Percentiles rank a stretch among this genome's conserved stretches.
phyloP scores from a whole-genome alignment of 30 jellyfish, hydroid and myxozoan species.

The Euphysa ruthae region DNA sequence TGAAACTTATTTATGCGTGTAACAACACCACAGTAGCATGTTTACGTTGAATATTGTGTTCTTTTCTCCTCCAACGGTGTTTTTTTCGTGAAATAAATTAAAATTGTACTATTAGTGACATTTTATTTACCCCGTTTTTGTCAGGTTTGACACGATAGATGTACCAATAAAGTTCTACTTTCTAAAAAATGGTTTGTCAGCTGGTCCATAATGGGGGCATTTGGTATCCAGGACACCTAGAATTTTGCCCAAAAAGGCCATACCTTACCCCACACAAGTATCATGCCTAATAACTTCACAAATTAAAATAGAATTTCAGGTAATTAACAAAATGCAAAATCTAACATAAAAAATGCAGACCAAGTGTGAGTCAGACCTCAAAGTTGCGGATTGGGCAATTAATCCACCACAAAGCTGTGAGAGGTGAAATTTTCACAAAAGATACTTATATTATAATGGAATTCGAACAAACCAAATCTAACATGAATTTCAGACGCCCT shows the following conservation, averaged over 20 bases:
- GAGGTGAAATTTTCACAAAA: background rate
- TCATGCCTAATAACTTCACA: background rate
- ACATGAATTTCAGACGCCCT: background rate
- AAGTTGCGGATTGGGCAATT: background rate
- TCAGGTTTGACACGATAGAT: background rate
- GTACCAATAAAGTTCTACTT: background rate
- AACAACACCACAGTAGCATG: no score
- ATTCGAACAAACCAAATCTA: background rate
- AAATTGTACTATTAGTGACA: no score
- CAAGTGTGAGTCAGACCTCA: background rate
- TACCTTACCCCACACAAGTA: no score
- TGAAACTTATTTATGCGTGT: no score
- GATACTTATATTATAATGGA: background rate
- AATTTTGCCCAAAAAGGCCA: background rate
- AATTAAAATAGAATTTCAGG: background rate
- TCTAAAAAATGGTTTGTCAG: background rate
- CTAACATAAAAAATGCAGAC: background rate
- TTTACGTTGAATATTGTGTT: no score
- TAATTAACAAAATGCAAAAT: no score
- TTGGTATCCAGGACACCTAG: background rate
- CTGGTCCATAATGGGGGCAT: background rate
- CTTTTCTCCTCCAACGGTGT: no score
- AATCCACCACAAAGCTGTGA: background rate
- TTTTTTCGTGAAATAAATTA: no score
- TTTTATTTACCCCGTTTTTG: background rate